Conservation (phyloP, 2,888 invertebrate species). For the Alsophila aescularia region DNA sequence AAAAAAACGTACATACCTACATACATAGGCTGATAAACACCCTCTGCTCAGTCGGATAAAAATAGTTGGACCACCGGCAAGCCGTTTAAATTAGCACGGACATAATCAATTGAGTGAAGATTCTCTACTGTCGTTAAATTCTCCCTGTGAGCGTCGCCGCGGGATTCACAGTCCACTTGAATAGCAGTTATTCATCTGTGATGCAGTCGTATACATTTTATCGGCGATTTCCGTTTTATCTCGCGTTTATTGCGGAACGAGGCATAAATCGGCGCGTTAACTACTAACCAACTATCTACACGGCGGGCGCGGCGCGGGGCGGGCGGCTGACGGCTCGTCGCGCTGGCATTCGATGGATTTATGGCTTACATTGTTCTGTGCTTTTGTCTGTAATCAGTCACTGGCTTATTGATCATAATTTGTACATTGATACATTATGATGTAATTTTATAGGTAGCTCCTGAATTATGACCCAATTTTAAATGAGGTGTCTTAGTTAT, state of each 20-base stretch:
- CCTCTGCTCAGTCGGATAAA: too few relatives aligned
- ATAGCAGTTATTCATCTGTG: constrained; percentile 5
- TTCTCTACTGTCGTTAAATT: background rate
- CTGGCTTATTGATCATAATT: background rate
- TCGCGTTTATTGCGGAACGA: constrained; percentile 10
- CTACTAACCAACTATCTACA: background rate
- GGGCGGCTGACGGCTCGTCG: too few relatives aligned
- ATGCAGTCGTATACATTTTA: constrained; percentile 8
- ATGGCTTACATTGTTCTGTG: too few relatives aligned
- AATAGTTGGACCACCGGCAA: too few relatives aligned
- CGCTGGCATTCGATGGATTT: too few relatives aligned
- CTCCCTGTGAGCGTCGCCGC: background rate
- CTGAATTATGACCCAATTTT: too few relatives aligned
- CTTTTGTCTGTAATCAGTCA: background rate
- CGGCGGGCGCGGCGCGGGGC: too few relatives aligned
- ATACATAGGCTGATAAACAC: too few relatives aligned
- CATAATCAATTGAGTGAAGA: background rate
- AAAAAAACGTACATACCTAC: too few relatives aligned
- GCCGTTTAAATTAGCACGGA: too few relatives aligned
- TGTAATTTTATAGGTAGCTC: background rate
- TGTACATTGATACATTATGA: background rate
- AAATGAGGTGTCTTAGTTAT: background rate
- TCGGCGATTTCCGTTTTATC: constrained; percentile 18
- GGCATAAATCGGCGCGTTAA: constrained; percentile 5
- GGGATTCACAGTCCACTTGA: constrained; percentile 4